These are phyloP conservation scores for Ennomos erosarius DNA, from an alignment of 2,888 invertebrate species.

Conservation along the genomic window DNA sequence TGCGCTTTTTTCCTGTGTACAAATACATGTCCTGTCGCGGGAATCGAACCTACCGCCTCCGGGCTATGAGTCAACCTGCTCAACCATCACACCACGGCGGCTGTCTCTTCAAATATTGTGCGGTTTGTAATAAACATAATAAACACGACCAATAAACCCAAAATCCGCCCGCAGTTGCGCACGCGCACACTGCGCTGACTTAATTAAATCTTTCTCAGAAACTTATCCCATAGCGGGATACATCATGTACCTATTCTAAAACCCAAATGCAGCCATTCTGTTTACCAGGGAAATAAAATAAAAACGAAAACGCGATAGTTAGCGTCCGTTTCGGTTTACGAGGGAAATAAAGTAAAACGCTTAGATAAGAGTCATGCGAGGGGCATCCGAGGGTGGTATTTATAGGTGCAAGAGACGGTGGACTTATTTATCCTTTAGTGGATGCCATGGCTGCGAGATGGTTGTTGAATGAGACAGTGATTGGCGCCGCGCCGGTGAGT, in stretches of 20 bases:
- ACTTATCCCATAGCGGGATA: conserved; percentile 16
- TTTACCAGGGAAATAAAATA: conserved; percentile 30
- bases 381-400: conserved; percentile 65
- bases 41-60: too few relatives aligned
- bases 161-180: conserved; percentile 13
- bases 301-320: conserved; percentile 19
- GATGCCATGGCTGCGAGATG: conserved; percentile 17
- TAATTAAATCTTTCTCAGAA: conserved; percentile 36
- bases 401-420: conserved; percentile 43
- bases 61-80: too few relatives aligned
- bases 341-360: conserved; percentile 31
- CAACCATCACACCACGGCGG: too few relatives aligned
- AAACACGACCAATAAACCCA: background rate
- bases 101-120: too few relatives aligned
- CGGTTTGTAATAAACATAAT: too few relatives aligned
- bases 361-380: conserved; percentile 48
- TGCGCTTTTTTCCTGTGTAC: too few relatives aligned
- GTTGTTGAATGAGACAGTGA: conserved; percentile 19
- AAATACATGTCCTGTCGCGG: too few relatives aligned
- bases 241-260: conserved; percentile 21
- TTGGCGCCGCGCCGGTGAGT: conserved; percentile 28
- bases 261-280: conserved; percentile 4
- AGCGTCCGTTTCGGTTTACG: conserved; percentile 27
- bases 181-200: conserved; percentile 12
- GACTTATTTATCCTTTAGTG: conserved; percentile 17